A percentile compares a stretch with the other conserved stretches of the same genome.
Conservation (phyloP, 1,140 invertebrate species). For the Chionoecetes opilio region DNA sequence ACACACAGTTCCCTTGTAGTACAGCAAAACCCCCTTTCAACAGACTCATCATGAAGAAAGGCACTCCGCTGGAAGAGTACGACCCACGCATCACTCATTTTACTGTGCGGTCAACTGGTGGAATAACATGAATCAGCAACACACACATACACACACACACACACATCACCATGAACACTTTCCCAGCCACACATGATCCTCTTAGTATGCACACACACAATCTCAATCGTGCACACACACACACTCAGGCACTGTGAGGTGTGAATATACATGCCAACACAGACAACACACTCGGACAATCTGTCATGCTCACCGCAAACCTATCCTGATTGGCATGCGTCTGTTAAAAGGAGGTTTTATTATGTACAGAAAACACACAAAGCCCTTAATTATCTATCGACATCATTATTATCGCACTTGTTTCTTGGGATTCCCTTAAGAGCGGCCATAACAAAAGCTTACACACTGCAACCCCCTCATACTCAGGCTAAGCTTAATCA, state of each 20-base stretch:
- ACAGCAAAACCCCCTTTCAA: slow-evolving; percentile 3
- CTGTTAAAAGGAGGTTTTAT: background rate
- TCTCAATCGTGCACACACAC: background rate
- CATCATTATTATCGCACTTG: too few relatives aligned
- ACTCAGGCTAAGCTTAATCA: too few relatives aligned
- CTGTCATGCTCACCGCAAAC: background rate
- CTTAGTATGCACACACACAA: background rate
- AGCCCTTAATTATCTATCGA: too few relatives aligned
- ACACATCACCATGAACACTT: background rate
- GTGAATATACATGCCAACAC: background rate
- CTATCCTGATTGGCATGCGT: background rate
- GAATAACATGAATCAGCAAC: too few relatives aligned
- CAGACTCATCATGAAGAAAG: background rate
- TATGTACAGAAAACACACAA: background rate
- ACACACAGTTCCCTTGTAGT: background rate
- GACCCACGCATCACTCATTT: background rate
- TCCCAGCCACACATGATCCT: background rate
- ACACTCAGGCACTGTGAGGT: background rate
- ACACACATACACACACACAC: background rate
- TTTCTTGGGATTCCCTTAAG: too few relatives aligned
- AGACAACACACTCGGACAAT: background rate
- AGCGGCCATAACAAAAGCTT: too few relatives aligned
- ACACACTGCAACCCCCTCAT: too few relatives aligned
- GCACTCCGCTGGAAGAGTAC: background rate
- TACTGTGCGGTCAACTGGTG: background rate